Conservation (phyloP, 2,797 vertebrate species). For the Brachyrhaphis roseni region DNA sequence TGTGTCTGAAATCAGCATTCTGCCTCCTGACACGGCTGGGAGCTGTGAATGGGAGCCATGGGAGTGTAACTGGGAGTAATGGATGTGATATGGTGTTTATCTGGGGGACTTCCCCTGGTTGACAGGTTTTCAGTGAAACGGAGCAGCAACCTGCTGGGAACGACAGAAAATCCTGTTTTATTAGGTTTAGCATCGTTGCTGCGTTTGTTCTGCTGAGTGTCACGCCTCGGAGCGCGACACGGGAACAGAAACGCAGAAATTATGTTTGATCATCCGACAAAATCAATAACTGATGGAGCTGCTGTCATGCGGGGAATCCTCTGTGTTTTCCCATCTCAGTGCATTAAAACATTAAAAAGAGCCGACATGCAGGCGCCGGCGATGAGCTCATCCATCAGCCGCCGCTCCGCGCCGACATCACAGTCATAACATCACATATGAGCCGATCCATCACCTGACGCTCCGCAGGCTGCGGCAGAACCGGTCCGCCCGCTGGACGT, state of each 20-base stretch:
- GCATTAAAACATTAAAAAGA: conserved; percentile 20
- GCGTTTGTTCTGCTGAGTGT: neutral
- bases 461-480: conserved; percentile 4
- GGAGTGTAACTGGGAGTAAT: conserved; percentile 1
- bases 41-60: neutral
- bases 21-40: neutral
- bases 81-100: neutral
- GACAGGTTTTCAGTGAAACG: neutral
- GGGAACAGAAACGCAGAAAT: conserved; percentile 2
- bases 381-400: conserved; percentile 49
- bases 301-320: neutral
- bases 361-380: conserved; percentile 5
- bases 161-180: neutral
- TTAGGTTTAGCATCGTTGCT: neutral
- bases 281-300: conserved; percentile 11
- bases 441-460: conserved; percentile 58
- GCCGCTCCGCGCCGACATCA: conserved; percentile 26
- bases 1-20: neutral
- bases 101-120: neutral
- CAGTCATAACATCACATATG: conserved; percentile 44
- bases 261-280: conserved; percentile 11
- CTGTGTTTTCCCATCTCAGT: neutral
- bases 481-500: too few relatives aligned
- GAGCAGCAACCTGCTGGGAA: conserved; percentile 6
- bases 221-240: neutral